Percentiles rank a stretch among this genome's conserved stretches.
Conservation (phyloP, 2,113 vertebrate genomes). For the Rutilus rutilus region DNA sequence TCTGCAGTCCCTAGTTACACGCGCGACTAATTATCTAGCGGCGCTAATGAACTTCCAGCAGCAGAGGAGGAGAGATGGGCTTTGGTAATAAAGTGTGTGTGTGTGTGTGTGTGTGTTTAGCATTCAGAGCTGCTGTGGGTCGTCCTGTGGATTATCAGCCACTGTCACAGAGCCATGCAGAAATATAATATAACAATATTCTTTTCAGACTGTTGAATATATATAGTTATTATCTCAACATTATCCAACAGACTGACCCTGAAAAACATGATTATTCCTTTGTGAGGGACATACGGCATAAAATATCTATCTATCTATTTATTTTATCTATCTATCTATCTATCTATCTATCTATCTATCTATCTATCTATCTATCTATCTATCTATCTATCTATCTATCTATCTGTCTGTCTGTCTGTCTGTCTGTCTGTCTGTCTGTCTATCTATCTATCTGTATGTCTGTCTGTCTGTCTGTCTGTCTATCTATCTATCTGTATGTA, state of each 20-base stretch:
- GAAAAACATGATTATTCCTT: too few species aligned
- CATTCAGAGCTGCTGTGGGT: too few species aligned
- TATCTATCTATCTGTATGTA: not conserved
- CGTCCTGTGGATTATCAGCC: too few species aligned
- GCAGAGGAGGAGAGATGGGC: conserved; percentile 57
- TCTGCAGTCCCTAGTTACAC: conserved; percentile 66
- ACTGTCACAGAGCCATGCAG: too few species aligned
- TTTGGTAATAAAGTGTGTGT: conserved; percentile 38
- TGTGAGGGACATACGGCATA: too few species aligned
- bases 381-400: not conserved
- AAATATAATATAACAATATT: too few species aligned
- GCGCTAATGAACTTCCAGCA: conserved; percentile 69
- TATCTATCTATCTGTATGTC: not conserved
- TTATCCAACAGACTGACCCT: too few species aligned
- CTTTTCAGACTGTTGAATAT: too few species aligned
- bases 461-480: not conserved
- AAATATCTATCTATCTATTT: too few species aligned
- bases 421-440: not conserved
- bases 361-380: not conserved
- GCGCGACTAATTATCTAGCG: conserved; percentile 67
- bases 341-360: not conserved
- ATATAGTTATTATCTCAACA: too few species aligned
- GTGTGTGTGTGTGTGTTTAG: too few species aligned
- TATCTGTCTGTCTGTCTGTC: not conserved
- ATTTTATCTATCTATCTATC: too few species aligned